phyloP scores from a whole-genome alignment of 2,888 invertebrate species.

The Lepeophtheirus nordmannii region DNA sequence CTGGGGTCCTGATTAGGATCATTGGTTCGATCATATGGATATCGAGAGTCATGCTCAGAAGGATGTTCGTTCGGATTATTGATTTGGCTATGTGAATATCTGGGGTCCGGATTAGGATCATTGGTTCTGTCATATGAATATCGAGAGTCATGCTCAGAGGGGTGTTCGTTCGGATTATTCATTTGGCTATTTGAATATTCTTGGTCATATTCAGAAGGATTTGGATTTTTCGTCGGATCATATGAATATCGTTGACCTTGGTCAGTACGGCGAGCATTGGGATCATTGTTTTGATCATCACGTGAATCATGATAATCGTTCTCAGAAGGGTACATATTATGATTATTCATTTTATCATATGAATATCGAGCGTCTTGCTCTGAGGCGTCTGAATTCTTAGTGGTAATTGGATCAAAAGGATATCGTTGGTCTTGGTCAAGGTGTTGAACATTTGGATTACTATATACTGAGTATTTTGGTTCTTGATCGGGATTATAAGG shows the following conservation, averaged over 20 bases:
- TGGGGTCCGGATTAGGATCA: no score
- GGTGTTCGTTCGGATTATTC: neutral
- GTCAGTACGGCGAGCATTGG: no score
- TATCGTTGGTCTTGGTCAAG: no score
- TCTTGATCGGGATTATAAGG: no score
- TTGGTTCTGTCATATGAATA: no score
- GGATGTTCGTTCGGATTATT: neutral
- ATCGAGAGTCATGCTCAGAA: neutral
- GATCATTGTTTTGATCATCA: no score
- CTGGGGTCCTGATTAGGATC: no score
- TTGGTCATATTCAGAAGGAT: neutral
- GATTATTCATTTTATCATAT: neutral
- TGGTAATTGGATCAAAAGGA: no score
- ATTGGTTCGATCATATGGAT: neutral
- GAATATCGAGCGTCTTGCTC: neutral
- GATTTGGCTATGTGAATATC: neutral
- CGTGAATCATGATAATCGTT: neutral
- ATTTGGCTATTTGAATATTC: neutral
- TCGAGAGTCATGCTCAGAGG: neutral
- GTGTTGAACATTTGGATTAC: no score
- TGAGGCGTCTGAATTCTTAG: neutral
- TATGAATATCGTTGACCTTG: no score
- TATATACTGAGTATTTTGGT: no score
- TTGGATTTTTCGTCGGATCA: neutral
- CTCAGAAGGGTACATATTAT: neutral